These are phyloP conservation scores for Microctonus brassicae DNA, from an alignment of 2,888 invertebrate species.

Conservation along the genomic window DNA sequence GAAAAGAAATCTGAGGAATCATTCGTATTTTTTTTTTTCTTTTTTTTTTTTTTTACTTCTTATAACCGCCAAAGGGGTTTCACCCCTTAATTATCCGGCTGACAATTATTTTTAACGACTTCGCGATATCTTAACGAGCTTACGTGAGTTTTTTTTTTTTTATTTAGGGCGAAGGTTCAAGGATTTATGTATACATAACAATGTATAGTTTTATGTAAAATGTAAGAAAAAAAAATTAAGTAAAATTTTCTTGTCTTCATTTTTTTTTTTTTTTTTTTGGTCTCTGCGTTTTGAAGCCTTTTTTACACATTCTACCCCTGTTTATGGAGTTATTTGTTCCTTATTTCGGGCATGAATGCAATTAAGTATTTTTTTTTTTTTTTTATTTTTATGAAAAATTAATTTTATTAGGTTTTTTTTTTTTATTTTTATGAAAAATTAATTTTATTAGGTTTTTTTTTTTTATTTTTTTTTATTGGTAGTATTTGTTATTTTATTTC, in stretches of 20 bases:
- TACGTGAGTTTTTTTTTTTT: constrained; percentile 58
- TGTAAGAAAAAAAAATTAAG: not conserved
- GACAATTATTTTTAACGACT: constrained; percentile 69
- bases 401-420: too few species aligned
- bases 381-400: too few species aligned
- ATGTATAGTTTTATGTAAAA: not conserved
- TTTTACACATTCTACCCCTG: not conserved
- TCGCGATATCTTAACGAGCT: constrained; percentile 63
- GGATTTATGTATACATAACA: constrained; percentile 7
- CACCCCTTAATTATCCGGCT: constrained; percentile 66
- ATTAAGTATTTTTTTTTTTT: not conserved
- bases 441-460: too few species aligned
- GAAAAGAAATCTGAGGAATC: constrained; percentile 51
- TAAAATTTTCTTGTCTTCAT: constrained; percentile 41
- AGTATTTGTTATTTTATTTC: too few species aligned
- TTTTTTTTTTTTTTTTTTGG: constrained; percentile 27
- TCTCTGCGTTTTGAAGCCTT: constrained; percentile 16
- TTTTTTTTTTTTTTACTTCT: constrained; percentile 30
- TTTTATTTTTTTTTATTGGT: too few species aligned
- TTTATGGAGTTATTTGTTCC: not conserved
- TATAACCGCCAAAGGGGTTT: constrained; percentile 42
- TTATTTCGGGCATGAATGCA: not conserved
- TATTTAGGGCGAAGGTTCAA: constrained; percentile 48
- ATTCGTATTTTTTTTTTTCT: constrained; percentile 38
- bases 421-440: too few species aligned